These are phyloP conservation scores for Trichomalopsis sarcophagae DNA, from an alignment of 1,140 invertebrate species.

Conservation along the genomic window DNA sequence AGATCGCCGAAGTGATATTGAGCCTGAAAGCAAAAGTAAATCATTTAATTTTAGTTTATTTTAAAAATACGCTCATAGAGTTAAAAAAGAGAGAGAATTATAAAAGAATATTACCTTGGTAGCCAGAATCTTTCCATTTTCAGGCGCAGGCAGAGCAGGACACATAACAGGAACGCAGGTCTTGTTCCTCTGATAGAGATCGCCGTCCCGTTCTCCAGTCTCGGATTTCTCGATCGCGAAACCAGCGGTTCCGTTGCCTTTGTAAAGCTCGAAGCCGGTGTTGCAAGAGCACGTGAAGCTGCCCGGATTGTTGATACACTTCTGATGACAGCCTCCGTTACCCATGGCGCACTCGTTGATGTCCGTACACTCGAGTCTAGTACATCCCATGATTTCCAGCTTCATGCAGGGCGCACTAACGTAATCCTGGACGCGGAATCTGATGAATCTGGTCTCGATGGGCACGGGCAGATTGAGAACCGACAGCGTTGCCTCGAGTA, in stretches of 20 bases:
- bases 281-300: slow-evolving; percentile 93
- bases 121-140: slow-evolving; percentile 92
- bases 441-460: slow-evolving; percentile 92
- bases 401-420: slow-evolving; percentile 91
- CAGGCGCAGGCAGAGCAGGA: slow-evolving; percentile 84
- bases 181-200: slow-evolving; percentile 94
- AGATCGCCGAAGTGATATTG: slow-evolving; percentile 93
- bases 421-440: slow-evolving; percentile 93
- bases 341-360: slow-evolving; percentile 93
- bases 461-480: slow-evolving; percentile 92
- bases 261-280: slow-evolving; percentile 93
- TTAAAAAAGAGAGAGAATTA: neutral
- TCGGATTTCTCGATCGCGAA: slow-evolving; percentile 88
- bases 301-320: slow-evolving; percentile 93
- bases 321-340: slow-evolving; percentile 96
- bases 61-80: neutral
- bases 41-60: neutral
- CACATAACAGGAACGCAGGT: slow-evolving; percentile 96
- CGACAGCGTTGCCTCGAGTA: slow-evolving; percentile 89
- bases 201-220: slow-evolving; percentile 90
- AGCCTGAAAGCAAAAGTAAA: slow-evolving; percentile 66
- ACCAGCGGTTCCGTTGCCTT: slow-evolving; percentile 93
- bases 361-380: slow-evolving; percentile 91
- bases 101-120: slow-evolving; percentile 77
- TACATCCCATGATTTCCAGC: slow-evolving; percentile 95